phyloP scores from a whole-genome alignment of 2,888 invertebrate species.

The Eilema caniola region DNA sequence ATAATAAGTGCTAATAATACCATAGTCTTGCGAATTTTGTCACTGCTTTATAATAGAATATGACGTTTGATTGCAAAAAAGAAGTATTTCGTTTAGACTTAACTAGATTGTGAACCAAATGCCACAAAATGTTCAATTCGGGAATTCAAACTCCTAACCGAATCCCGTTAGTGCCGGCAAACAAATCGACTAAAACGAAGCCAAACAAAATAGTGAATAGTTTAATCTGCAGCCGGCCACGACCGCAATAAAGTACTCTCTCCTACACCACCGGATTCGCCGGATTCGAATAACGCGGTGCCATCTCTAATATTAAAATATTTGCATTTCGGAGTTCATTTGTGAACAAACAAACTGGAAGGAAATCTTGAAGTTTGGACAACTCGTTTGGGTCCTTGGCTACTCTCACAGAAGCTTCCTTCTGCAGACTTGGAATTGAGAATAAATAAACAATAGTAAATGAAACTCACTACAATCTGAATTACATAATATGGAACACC shows the following conservation, averaged over 20 bases:
- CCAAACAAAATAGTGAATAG: constrained; percentile 21
- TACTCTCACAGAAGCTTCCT: not conserved
- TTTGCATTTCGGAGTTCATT: constrained; percentile 30
- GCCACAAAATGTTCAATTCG: not conserved
- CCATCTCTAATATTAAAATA: constrained; percentile 24
- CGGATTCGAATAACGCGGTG: constrained; percentile 6
- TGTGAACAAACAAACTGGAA: constrained; percentile 18
- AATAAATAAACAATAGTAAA: not conserved
- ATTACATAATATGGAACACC: not conserved
- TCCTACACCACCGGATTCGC: constrained; percentile 3
- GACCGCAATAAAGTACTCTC: constrained; percentile 30
- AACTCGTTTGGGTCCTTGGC: constrained; percentile 11
- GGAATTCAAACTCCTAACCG: not conserved
- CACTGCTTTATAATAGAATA: no score
- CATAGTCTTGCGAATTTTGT: no score
- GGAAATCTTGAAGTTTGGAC: constrained; percentile 10
- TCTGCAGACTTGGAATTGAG: not conserved
- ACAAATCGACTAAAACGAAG: constrained; percentile 21
- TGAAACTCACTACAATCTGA: not conserved
- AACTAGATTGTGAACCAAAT: not conserved
- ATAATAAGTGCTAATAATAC: no score
- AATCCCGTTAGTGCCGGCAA: constrained; percentile 8
- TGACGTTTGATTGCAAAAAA: not conserved
- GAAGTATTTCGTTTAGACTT: not conserved
- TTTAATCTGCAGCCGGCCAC: constrained; percentile 26